Evolutionary conservation across 2,797 vertebrate species (phyloP).

Genomic region (Tokudaia tokunoshimensis): DNA sequence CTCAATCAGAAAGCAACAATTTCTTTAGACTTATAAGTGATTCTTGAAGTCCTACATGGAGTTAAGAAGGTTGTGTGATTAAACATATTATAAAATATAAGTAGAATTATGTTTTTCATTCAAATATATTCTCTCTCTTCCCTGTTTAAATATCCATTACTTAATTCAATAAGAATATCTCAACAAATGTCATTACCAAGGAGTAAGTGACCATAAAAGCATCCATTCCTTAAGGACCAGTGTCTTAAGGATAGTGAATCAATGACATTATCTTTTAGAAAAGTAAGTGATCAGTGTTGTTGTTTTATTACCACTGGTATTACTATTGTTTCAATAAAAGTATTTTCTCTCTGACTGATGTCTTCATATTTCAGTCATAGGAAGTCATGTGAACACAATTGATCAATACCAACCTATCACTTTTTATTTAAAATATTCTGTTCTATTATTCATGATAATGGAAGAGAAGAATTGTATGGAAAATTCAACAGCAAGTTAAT

Average conservation of each 20-base stretch:
- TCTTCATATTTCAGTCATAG: constrained; percentile 31
- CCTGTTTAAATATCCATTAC: constrained; percentile 25
- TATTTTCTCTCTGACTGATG: background rate
- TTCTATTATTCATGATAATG: constrained; percentile 50
- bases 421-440: constrained; percentile 48
- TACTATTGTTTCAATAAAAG: background rate
- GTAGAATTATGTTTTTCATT: constrained; percentile 3
- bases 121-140: constrained; percentile 7
- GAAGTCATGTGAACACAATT: background rate
- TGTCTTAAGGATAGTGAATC: background rate
- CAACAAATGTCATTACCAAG: constrained; percentile 1
- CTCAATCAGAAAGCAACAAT: constrained; percentile 49
- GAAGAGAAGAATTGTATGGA: background rate
- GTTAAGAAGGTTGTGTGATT: constrained; percentile 42
- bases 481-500: constrained; percentile 11
- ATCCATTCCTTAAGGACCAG: background rate
- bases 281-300: background rate
- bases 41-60: background rate
- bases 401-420: background rate
- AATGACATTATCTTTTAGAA: background rate
- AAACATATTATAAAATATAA: constrained; percentile 44
- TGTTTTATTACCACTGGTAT: background rate
- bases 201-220: background rate
- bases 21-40: background rate
- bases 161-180: constrained; percentile 54